Base-by-base conservation (phyloP, 2,113 vertebrate species). In the Anguilla japonica region DNA sequence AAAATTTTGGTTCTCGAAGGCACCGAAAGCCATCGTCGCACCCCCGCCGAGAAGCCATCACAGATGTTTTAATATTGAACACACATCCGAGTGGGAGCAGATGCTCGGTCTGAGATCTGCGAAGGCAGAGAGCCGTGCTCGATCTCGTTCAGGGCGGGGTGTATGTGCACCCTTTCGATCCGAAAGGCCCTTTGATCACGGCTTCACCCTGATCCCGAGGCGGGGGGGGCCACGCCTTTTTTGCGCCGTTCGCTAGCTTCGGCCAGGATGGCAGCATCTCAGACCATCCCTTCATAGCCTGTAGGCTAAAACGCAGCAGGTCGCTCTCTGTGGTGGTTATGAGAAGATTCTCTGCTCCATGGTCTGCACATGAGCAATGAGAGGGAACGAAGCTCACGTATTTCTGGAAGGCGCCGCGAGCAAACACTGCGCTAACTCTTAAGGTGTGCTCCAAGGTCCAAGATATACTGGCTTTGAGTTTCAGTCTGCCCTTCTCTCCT, bases 11-110 rank as follows among this genome's bases (percentile, higher is more conserved):
- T 56, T 46, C 81, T 53, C n/a, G 43, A 53, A 7, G 56, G 81
- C 81, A 34, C 50, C 56, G 41, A 50, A 16, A 50, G 81, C 43
- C 34, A 63, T 56, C 82, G 53, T 60, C 82, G 5, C 39, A 14
- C 56, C 40, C 56, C 53, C 41, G 56, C 34, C 40, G 56, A 63
- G 82, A 83, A 50, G 29, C 82, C 82, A 63, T 83, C 41, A 29
- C n/a, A 83, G 82, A 29, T 63, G 41, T 56, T 56, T 83, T 83
- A 83, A 83, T 83, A 83, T 83, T 63, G 63, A 83, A 63, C 41
- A 60, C 82, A 41, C 82, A 22, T 83, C 82, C 3, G 39, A 83
- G 1, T 40, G 53, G 56, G 82, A 83, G 22, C 82, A 83, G 82
- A 83, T 63, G 82, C 82, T 63, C 82, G n/a, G 41, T 83, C 63